Evolutionary conservation across 2,888 invertebrate genomes (phyloP).

Genomic region (Ophion slaviceki): DNA sequence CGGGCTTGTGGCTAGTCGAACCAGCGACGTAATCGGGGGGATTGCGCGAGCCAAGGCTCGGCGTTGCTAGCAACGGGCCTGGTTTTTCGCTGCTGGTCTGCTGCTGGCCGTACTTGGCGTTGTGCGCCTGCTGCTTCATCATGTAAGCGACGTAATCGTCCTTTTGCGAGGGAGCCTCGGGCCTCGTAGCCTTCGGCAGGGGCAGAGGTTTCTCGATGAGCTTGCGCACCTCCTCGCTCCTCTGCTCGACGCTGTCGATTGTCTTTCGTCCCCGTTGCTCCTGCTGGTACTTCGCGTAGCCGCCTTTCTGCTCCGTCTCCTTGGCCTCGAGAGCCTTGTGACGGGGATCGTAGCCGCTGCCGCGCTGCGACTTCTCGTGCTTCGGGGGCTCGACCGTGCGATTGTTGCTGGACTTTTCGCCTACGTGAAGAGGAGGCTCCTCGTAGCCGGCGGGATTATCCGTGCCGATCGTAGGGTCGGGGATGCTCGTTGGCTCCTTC

Average conservation of each 20-base stretch:
- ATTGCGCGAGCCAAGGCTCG: conserved; percentile 62
- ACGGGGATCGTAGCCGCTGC: conserved; percentile 78
- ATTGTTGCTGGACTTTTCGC: conserved; percentile 60
- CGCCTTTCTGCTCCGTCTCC: conserved; percentile 75
- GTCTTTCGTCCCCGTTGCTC: conserved; percentile 43
- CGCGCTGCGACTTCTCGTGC: conserved; percentile 67
- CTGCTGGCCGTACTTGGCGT: conserved; percentile 66
- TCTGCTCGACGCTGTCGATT: conserved; percentile 76
- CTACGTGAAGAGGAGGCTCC: conserved; percentile 30
- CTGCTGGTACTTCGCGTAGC: conserved; percentile 73
- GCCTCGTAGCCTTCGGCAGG: conserved; percentile 75
- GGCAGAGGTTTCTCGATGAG: conserved; percentile 79
- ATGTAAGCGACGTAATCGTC: conserved; percentile 76
- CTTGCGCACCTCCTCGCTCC: conserved; percentile 79
- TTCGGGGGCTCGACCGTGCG: conserved; percentile 57
- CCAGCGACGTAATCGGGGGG: conserved; percentile 50
- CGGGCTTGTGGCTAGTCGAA: conserved; percentile 43
- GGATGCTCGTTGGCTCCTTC: conserved; percentile 33
- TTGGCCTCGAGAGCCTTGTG: conserved; percentile 72
- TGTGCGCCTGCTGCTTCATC: conserved; percentile 78
- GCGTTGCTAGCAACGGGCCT: conserved; percentile 41
- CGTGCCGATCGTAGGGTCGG: not conserved
- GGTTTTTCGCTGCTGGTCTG: conserved; percentile 58
- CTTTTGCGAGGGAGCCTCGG: conserved; percentile 74
- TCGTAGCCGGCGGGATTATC: not conserved